These are phyloP conservation scores for Heterocephalus glaber DNA, from an alignment of 2,113 vertebrate genomes.

Conservation along the genomic window DNA sequence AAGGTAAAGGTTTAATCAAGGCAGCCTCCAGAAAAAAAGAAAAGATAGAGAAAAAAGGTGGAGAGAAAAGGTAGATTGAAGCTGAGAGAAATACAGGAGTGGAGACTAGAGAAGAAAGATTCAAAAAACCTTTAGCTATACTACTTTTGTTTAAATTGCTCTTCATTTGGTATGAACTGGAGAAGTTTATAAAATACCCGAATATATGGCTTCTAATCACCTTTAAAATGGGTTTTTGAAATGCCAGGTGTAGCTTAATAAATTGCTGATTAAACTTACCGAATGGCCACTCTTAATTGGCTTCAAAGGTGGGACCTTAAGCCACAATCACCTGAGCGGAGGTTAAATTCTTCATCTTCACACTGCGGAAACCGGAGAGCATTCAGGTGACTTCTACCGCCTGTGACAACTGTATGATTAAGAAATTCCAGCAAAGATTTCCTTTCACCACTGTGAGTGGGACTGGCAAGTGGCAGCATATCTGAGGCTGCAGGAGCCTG, in stretches of 20 bases:
- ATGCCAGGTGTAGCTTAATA: conserved; percentile 47
- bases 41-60: neutral
- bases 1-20: neutral
- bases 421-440: neutral
- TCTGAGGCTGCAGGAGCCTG: neutral
- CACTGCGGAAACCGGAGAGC: neutral
- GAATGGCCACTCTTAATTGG: conserved; percentile 17
- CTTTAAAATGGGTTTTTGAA: conserved; percentile 44
- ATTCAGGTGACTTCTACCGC: neutral
- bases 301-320: conserved; percentile 15
- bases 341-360: conserved; percentile 40
- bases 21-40: neutral
- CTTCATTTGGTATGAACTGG: conserved; percentile 5
- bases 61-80: neutral
- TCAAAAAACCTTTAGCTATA: neutral
- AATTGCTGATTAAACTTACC: conserved; percentile 40
- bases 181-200: conserved; percentile 19
- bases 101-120: neutral
- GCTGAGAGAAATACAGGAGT: neutral
- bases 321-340: neutral
- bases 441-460: neutral
- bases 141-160: conserved; percentile 25
- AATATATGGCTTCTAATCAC: conserved; percentile 33
- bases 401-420: conserved; percentile 8
- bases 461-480: neutral